Evolutionary conservation across 1,140 invertebrate genomes (phyloP).

Genomic region (Dreissena polymorpha): DNA sequence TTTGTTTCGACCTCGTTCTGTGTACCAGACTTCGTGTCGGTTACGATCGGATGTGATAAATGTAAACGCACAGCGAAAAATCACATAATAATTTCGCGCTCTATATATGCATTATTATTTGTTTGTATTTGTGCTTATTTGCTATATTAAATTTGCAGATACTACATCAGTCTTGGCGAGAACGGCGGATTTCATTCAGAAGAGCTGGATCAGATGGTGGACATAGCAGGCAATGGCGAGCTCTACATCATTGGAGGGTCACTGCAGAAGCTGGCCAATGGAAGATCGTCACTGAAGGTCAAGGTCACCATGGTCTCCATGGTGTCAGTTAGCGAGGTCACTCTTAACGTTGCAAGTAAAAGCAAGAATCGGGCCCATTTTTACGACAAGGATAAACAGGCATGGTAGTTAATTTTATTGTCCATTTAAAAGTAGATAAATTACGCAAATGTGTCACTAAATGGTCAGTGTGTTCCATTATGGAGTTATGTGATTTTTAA

Average conservation of each 20-base stretch:
- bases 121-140: too few relatives aligned
- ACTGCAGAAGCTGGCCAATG: constrained; percentile 68
- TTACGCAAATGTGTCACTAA: too few relatives aligned
- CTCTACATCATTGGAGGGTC: constrained; percentile 65
- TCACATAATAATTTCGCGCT: too few relatives aligned
- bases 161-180: constrained; percentile 86
- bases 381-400: constrained; percentile 92
- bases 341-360: constrained; percentile 67
- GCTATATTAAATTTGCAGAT: constrained; percentile 78
- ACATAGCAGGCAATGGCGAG: constrained; percentile 80
- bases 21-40: too few relatives aligned
- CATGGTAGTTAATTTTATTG: constrained; percentile 82
- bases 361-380: constrained; percentile 83
- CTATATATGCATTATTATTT: too few relatives aligned
- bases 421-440: background rate
- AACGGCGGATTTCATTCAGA: constrained; percentile 88
- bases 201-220: constrained; percentile 89
- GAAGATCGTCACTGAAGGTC: constrained; percentile 82
- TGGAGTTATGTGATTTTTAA: too few relatives aligned
- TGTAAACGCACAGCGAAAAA: too few relatives aligned
- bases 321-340: constrained; percentile 84
- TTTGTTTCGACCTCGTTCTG: too few relatives aligned
- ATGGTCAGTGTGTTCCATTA: too few relatives aligned
- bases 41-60: too few relatives aligned
- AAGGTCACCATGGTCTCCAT: constrained; percentile 89